Percentiles rank a stretch among this genome's conserved stretches.
Evolutionary conservation across 2,113 vertebrate species (phyloP).

Genomic region (Pseudolaguvia tuberculata): DNA sequence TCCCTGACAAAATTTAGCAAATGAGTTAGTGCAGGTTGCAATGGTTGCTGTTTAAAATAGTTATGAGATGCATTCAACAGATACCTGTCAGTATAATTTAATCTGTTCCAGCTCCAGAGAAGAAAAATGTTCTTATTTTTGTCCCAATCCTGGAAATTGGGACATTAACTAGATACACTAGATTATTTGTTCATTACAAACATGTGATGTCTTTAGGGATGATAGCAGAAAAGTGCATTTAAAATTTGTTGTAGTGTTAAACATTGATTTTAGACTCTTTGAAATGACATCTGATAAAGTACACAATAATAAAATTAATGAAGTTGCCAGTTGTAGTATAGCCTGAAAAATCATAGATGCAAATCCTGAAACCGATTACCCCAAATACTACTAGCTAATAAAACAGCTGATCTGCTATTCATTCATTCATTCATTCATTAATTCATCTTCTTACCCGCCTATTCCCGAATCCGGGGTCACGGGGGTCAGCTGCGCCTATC

Average conservation of each 20-base stretch:
- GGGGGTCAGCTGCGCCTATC: too few species aligned
- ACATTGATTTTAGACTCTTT: not conserved
- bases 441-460: too few species aligned
- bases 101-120: constrained; percentile 41
- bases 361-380: too few species aligned
- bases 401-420: too few species aligned
- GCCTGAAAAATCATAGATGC: not conserved
- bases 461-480: too few species aligned
- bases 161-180: not conserved
- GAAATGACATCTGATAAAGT: not conserved
- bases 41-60: constrained; percentile 47
- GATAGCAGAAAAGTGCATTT: not conserved
- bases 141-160: constrained; percentile 17
- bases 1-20: constrained; percentile 44
- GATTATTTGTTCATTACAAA: not conserved
- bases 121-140: constrained; percentile 25
- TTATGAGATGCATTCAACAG: constrained; percentile 45
- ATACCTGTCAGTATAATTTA: constrained; percentile 42
- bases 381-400: too few species aligned
- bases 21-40: constrained; percentile 35
- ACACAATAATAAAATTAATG: too few species aligned
- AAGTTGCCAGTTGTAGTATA: not conserved
- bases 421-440: not conserved
- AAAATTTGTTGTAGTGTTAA: not conserved
- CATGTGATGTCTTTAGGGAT: not conserved